Evolutionary conservation across 1,140 invertebrate species (phyloP), one percentile per base, ranked within the genome.

Genomic region (Tetragonula clypearis): DNA sequence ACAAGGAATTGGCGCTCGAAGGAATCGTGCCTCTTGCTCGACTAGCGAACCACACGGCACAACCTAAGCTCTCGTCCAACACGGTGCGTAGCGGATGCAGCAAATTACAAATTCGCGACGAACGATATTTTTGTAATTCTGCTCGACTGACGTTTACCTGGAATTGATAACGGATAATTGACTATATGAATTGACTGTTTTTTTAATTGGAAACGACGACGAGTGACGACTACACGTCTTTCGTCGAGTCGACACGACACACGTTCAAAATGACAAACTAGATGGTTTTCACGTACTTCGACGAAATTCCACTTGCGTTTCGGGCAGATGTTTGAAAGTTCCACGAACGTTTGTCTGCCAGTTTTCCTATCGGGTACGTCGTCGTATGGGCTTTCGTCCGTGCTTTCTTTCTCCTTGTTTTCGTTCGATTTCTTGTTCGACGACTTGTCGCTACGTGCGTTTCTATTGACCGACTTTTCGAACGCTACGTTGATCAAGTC

Each of bases 401-500:
- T 5, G 66, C 71, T 79, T 41, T 90, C 86, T 35, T 79, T 81
- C 9, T 71, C 75, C 6, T 53, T 73, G 8, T 53, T 73, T n/a
- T 3, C 4, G 75, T 84, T 74, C 23, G 55, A 56, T 66, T 86
- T 86, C 35, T 35, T 35, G 35, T 4, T 30, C 9, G 56, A 60
- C 9, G 56, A 60, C 6, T 49, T 49, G 35, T 35, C 35, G 8
- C 8, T 49, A 8, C 41, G 0, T 1, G 55, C 56, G 30, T 91
- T n/a, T n/a, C n/a, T n/a, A n/a, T n/a, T 93, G 65, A 89, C 91
- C 21, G 65, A 77, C 87, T 95, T 96, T 94, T 97, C 96, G 96
- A 99, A 99, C n/a, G 98, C 98, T 55, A 99, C 98, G 96, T 99
- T 99, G 30, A 99, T 96, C n/a, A 99, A 96, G 95, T 99, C 99